Evolutionary conservation across 2,888 invertebrate species (phyloP), one percentile per base, ranked within the genome.

Genomic region (Drosophila ezoana): DNA sequence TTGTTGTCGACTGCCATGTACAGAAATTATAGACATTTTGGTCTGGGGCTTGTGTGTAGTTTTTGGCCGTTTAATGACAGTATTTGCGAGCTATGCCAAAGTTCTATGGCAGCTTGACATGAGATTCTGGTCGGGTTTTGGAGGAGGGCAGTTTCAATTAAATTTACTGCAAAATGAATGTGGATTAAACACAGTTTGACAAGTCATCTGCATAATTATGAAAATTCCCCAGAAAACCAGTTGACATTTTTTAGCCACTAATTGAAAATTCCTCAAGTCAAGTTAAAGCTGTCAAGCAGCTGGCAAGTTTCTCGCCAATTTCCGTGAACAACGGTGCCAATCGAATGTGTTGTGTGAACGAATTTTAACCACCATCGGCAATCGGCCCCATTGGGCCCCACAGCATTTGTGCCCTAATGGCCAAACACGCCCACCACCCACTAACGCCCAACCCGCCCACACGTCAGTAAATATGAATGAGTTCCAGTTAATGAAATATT

Each of bases 141-240:
- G 5, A 10, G 35, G 16, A 14, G 20, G 32, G 56, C 16, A 33
- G 28, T 57, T 84, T 77, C 84, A 81, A 84, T 81, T 77, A 71
- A 81, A 73, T 87, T 57, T 66, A 64, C 51, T 73, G 73, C 81
- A 47, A 76, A 68, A 57, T 76, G 60, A 64, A 72, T 76, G 72
- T 79, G 63, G 75, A 84, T 77, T 73, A 77, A 60, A 56, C 63
- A 23, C 63, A 23, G 62, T 81, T 74, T 86, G 72, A 66, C 82
- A 79, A 79, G 75, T 74, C 63, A 66, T 81, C 62, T 68, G 88
- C 80, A 81, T 85, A 87, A 79, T 85, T 77, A 68, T 77, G 68
- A 69, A 79, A 80, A 86, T 86, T 86, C 79, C 62, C 33, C 28
- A 2, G 32, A 20, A 57, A 69, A 51, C 58, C 45, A 71, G 82